Conservation (phyloP, 2,113 vertebrate species). For the Callipepla californica region DNA sequence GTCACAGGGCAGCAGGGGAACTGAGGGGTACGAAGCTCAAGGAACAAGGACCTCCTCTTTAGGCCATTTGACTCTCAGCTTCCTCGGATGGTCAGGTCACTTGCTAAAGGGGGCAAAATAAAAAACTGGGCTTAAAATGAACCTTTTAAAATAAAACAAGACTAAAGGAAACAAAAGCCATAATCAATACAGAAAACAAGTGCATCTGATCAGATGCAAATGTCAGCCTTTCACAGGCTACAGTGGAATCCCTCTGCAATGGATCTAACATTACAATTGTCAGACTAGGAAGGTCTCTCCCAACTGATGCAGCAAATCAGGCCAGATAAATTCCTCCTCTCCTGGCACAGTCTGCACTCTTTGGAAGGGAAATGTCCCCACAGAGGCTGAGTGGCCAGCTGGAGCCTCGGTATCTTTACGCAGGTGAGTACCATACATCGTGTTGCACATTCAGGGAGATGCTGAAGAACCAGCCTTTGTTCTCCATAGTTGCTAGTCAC, state of each 20-base stretch:
- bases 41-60: conserved; percentile 2
- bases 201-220: conserved; percentile 44
- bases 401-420: neutral
- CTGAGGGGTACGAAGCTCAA: conserved; percentile 4
- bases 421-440: conserved; percentile 9
- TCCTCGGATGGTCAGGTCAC: conserved; percentile 58
- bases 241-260: conserved; percentile 13
- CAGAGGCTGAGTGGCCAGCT: neutral
- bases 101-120: conserved; percentile 39
- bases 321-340: conserved; percentile 41
- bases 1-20: conserved; percentile 39
- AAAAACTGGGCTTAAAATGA: conserved; percentile 59
- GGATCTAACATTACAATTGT: neutral
- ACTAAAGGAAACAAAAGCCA: conserved; percentile 70
- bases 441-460: neutral
- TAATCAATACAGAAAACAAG: conserved; percentile 73
- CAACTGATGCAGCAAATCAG: conserved; percentile 27
- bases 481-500: neutral
- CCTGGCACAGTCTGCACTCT: neutral
- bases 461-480: conserved; percentile 36
- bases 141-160: conserved; percentile 34
- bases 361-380: neutral
- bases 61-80: conserved; percentile 16
- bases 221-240: neutral
- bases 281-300: conserved; percentile 50